Evolutionary conservation across 2,113 vertebrate species (phyloP).

Genomic region (Pseudorhombus dupliciocellatus): DNA sequence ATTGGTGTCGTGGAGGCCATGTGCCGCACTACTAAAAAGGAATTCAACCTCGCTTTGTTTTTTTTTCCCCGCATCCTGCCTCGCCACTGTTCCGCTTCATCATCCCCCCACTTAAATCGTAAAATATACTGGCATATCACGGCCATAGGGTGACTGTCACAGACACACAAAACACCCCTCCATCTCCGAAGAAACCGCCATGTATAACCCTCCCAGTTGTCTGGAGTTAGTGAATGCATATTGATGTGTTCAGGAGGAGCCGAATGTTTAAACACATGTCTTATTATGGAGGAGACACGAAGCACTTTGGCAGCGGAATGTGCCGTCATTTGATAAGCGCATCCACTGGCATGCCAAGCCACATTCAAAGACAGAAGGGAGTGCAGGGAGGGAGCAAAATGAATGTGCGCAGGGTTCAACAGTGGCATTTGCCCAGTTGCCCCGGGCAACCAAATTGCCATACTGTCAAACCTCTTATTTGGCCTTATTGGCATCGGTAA

Average conservation of each 20-base stretch:
- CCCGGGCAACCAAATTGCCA: constrained; percentile 34
- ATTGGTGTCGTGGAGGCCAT: constrained; percentile 23
- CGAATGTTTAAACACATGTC: constrained; percentile 36
- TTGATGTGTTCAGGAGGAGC: constrained; percentile 13
- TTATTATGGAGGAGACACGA: constrained; percentile 41
- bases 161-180: constrained; percentile 2
- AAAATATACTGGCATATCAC: constrained; percentile 11
- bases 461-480: constrained; percentile 36
- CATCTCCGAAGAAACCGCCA: background rate
- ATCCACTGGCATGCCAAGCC: constrained; percentile 33
- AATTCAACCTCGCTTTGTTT: background rate
- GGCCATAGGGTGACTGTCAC: background rate
- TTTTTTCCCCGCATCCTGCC: background rate
- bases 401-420: constrained; percentile 20
- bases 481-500: constrained; percentile 13
- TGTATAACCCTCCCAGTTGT: background rate
- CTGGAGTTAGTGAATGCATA: constrained; percentile 1
- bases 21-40: constrained; percentile 9
- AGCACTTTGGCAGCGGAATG: constrained; percentile 52
- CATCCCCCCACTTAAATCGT: background rate
- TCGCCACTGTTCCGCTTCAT: background rate
- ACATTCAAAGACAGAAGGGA: constrained; percentile 30
- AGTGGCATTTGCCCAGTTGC: constrained; percentile 36
- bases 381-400: constrained; percentile 17
- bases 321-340: constrained; percentile 64